A percentile compares a stretch with the other conserved stretches of the same genome.
These are phyloP conservation scores for Adelges cooleyi DNA, from an alignment of 1,140 invertebrate genomes.

Conservation along the genomic window DNA sequence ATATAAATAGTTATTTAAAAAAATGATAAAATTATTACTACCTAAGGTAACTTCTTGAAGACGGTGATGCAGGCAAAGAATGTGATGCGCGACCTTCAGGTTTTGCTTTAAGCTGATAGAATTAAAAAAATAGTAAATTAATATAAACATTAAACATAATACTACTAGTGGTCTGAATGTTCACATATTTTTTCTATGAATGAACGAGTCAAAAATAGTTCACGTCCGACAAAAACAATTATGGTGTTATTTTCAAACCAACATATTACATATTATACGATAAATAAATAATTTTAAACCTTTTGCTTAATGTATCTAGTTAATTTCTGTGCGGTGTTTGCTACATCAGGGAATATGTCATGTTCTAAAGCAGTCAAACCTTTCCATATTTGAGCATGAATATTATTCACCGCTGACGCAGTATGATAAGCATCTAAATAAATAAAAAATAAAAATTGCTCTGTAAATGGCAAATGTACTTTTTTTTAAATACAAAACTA, in stretches of 20 bases:
- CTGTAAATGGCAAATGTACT: not conserved
- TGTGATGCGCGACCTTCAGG: conserved; percentile 4
- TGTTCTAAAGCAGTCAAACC: conserved; percentile 59
- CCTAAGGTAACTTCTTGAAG: conserved; percentile 22
- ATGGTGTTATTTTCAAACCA: not conserved
- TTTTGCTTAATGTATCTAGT: conserved; percentile 66
- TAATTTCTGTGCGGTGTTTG: conserved; percentile 60
- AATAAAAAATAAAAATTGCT: not conserved
- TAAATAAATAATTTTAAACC: conserved; percentile 41
- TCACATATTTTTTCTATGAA: too few species aligned
- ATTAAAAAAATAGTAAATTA: not conserved
- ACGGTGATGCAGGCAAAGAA: conserved; percentile 18
- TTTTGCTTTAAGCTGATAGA: conserved; percentile 7
- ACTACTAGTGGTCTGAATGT: too few species aligned
- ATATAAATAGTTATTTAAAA: not conserved
- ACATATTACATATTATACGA: not conserved
- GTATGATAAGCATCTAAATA: not conserved
- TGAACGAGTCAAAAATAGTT: too few species aligned
- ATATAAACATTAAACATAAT: too few species aligned
- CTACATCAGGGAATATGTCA: conserved; percentile 75
- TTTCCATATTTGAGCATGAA: conserved; percentile 79
- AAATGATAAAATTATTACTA: not conserved
- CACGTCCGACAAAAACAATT: too few species aligned
- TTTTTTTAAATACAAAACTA: conserved; percentile 28
- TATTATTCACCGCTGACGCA: conserved; percentile 41